Evolutionary conservation across 2,113 vertebrate species (phyloP), one percentile per base, ranked within the genome.

Genomic region (Procavia capensis): DNA sequence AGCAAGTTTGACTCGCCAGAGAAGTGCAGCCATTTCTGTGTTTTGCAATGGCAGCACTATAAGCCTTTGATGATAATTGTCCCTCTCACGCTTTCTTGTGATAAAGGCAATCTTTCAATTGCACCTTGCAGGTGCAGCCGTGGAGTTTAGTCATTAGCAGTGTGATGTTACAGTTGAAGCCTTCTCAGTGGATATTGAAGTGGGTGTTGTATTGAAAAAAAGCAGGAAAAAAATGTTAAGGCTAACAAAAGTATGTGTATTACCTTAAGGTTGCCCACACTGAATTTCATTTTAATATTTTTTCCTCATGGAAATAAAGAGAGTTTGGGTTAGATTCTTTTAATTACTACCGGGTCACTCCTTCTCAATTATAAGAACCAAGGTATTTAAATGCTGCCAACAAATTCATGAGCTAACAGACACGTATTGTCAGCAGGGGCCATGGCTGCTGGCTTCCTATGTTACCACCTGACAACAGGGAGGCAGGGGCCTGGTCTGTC

Each of bases 21-120:
- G 88, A 94, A 90, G 78, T 80, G 11, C 36, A 59, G 72, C 61
- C 39, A 76, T 96, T 88, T 93, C 90, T 87, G 74, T 64, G 45
- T 59, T 80, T 74, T 84, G 83, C 87, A 93, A 64, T 61, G 75
- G 81, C 81, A 88, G 78, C 50, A 61, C 34, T 70, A 39, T 36
- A 9, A 81, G 64, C 45, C 92, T 94, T 95, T 96, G 85, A 80
- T 95, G 95, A 78, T 94, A 95, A 93, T 94, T 96, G 93, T 82
- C 95, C 74, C 78, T 94, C 92, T 93, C 74, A 45, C 72, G 79
- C 54, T 47, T 94, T 95, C 85, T 50, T 54, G 10, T 45, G 81
- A 94, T 84, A 93, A 94, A 97, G 80, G 68, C 87, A 96, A 89
- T 63, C 92, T 95, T 88, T 88, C 90, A 74, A 74, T 92, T 88